phyloP scores from a whole-genome alignment of 2,113 vertebrate genomes.

The Perca fluviatilis region DNA sequence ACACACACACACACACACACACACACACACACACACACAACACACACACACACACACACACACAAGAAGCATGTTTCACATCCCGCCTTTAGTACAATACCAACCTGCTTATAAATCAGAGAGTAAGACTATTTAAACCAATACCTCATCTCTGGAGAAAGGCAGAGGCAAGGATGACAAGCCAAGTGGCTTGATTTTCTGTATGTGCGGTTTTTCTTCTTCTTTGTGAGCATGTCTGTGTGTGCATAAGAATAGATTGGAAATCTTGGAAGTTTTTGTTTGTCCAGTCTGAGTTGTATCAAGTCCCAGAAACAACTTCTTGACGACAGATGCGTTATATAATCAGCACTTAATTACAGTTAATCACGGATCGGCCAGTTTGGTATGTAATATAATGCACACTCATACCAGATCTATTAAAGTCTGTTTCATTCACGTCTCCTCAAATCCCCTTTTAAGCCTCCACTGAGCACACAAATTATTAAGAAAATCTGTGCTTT shows the following conservation, averaged over 20 bases:
- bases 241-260: slow-evolving; percentile 54
- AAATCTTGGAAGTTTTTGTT: slow-evolving; percentile 71
- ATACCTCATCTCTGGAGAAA: slow-evolving; percentile 21
- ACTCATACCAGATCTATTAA: slow-evolving; percentile 25
- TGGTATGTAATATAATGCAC: slow-evolving; percentile 20
- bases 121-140: slow-evolving; percentile 18
- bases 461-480: slow-evolving; percentile 20
- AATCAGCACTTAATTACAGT: slow-evolving; percentile 57
- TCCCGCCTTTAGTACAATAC: slow-evolving; percentile 64
- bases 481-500: slow-evolving; percentile 43
- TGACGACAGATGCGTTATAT: slow-evolving; percentile 69
- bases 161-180: slow-evolving; percentile 38
- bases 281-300: slow-evolving; percentile 45
- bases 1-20: slow-evolving; percentile 2
- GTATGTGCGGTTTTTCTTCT: slow-evolving; percentile 1
- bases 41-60: slow-evolving; percentile 7
- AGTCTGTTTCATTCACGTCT: slow-evolving; percentile 33
- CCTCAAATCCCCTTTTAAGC: slow-evolving; percentile 45
- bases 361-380: slow-evolving; percentile 42
- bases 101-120: slow-evolving; percentile 52
- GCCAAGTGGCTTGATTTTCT: background rate
- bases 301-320: slow-evolving; percentile 62
- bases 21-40: slow-evolving; percentile 8
- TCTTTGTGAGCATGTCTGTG: slow-evolving; percentile 30
- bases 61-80: slow-evolving; percentile 22